Conservation (phyloP, 2,797 vertebrate species). For the Hylomyscus alleni region DNA sequence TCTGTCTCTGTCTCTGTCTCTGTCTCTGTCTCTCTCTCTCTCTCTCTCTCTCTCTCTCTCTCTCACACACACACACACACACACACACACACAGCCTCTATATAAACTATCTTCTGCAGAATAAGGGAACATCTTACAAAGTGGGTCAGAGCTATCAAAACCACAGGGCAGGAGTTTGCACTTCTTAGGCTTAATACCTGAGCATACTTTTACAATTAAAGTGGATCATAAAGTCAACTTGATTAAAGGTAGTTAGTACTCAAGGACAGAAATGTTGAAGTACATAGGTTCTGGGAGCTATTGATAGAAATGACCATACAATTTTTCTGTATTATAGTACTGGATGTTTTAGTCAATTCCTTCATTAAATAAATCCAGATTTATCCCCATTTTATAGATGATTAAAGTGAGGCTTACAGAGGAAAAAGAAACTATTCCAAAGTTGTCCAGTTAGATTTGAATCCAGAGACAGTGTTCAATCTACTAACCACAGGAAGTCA, state of each 20-base stretch:
- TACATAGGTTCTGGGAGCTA: background rate
- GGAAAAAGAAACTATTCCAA: constrained; percentile 58
- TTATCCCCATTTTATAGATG: constrained; percentile 57
- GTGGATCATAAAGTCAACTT: constrained; percentile 15
- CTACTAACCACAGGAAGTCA: constrained; percentile 60
- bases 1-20: background rate
- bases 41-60: background rate
- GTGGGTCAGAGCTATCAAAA: constrained; percentile 45
- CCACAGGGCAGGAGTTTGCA: constrained; percentile 41
- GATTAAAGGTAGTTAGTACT: constrained; percentile 18
- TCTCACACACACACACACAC: background rate
- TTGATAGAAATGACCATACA: constrained; percentile 16
- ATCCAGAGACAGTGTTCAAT: constrained; percentile 64
- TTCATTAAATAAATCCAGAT: constrained; percentile 59
- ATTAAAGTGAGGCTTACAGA: constrained; percentile 58
- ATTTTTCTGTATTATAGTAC: background rate
- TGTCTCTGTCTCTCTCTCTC: background rate
- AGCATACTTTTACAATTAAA: constrained; percentile 38
- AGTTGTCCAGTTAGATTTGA: constrained; percentile 54
- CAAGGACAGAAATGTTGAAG: background rate
- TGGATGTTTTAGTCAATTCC: constrained; percentile 34
- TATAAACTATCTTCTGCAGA: constrained; percentile 10
- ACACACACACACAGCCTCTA: background rate
- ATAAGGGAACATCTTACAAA: background rate
- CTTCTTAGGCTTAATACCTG: constrained; percentile 9